A percentile compares a stretch with the other conserved stretches of the same genome.
These are phyloP conservation scores for Sinotaia quadrata DNA, from an alignment of 2,888 invertebrate genomes.

Conservation along the genomic window DNA sequence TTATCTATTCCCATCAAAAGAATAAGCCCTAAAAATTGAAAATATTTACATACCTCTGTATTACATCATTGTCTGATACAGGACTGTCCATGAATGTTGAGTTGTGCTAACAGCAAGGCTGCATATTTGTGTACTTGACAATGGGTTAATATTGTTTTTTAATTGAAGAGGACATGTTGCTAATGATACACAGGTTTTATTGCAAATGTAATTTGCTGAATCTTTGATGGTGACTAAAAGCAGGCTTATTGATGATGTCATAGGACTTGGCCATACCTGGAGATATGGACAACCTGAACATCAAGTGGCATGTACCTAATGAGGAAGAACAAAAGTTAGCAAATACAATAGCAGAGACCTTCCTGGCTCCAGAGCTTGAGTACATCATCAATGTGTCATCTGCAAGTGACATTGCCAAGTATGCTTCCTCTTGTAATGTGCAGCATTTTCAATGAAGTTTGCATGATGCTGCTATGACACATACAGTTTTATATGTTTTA, in stretches of 20 bases:
- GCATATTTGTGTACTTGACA: too few relatives aligned
- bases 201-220: neutral
- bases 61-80: too few relatives aligned
- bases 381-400: constrained; percentile 36
- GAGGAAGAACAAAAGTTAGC: constrained; percentile 80
- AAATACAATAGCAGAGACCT: constrained; percentile 76
- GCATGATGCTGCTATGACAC: too few relatives aligned
- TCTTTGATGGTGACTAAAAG: neutral
- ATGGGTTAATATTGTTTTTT: neutral
- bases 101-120: too few relatives aligned
- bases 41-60: too few relatives aligned
- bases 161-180: neutral
- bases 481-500: too few relatives aligned
- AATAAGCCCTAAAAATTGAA: too few relatives aligned
- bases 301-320: constrained; percentile 86
- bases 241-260: too few relatives aligned
- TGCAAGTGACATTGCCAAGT: constrained; percentile 32
- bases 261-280: constrained; percentile 86
- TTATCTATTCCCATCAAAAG: too few relatives aligned
- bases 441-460: too few relatives aligned
- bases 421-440: too few relatives aligned
- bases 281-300: constrained; percentile 78
- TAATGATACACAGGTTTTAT: neutral
- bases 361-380: constrained; percentile 79
- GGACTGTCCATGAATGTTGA: too few relatives aligned